Percentiles rank a stretch among this genome's conserved stretches.
These are phyloP conservation scores for Lamproptera curius DNA, from an alignment of 2,888 invertebrate species.

Conservation along the genomic window DNA sequence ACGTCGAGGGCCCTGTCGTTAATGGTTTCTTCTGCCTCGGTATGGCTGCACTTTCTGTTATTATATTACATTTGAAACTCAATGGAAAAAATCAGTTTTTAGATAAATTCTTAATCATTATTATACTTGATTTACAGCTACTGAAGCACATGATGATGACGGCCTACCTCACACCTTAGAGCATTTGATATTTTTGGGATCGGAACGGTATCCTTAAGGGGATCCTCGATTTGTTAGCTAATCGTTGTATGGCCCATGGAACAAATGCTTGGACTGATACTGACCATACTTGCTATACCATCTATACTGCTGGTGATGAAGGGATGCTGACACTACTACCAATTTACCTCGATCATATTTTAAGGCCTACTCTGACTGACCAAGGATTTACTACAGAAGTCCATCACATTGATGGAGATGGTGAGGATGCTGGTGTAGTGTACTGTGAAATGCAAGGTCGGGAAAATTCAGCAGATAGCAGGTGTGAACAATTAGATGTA, in stretches of 20 bases:
- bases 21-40: slow-evolving; percentile 92
- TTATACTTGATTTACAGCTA: slow-evolving; percentile 76
- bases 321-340: slow-evolving; percentile 94
- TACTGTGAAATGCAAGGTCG: slow-evolving; percentile 96
- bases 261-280: slow-evolving; percentile 94
- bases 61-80: no score
- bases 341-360: slow-evolving; percentile 93
- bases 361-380: slow-evolving; percentile 90
- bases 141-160: slow-evolving; percentile 94
- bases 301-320: slow-evolving; percentile 89
- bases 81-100: no score
- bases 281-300: slow-evolving; percentile 94
- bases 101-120: no score
- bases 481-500: slow-evolving; percentile 43
- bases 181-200: slow-evolving; percentile 94
- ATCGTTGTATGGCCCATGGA: slow-evolving; percentile 92
- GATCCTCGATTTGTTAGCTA: slow-evolving; percentile 91
- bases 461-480: slow-evolving; percentile 88
- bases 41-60: slow-evolving; percentile 65
- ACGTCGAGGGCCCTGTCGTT: slow-evolving; percentile 94
- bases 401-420: slow-evolving; percentile 92
- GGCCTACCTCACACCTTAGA: slow-evolving; percentile 96
- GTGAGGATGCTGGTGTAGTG: slow-evolving; percentile 95
- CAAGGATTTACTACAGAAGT: slow-evolving; percentile 93
- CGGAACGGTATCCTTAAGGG: slow-evolving; percentile 95